Conservation (phyloP, 2,888 invertebrate species). For the Sclerodermus sp. region DNA sequence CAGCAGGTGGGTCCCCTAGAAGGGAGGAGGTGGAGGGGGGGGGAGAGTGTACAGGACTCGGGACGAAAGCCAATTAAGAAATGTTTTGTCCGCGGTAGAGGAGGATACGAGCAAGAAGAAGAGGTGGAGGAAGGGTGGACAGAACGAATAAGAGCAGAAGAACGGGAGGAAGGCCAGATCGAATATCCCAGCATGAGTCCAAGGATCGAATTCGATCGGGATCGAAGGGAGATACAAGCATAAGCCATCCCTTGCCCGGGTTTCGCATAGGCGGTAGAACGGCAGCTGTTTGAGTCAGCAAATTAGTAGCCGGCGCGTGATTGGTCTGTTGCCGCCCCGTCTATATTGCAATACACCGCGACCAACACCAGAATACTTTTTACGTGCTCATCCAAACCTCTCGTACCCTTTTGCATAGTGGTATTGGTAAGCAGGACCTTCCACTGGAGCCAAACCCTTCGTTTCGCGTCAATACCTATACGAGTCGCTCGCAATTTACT, state of each 20-base stretch:
- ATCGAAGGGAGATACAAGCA: slow-evolving; percentile 38
- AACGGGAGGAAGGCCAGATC: slow-evolving; percentile 35
- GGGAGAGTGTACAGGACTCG: slow-evolving; percentile 17
- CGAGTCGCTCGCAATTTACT: slow-evolving; percentile 49
- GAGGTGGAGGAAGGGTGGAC: slow-evolving; percentile 13
- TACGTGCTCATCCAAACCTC: slow-evolving; percentile 4
- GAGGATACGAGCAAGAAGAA: slow-evolving; percentile 17
- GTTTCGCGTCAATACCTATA: slow-evolving; percentile 18
- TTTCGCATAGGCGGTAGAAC: slow-evolving; percentile 54
- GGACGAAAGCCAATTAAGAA: slow-evolving; percentile 54
- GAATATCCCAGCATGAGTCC: slow-evolving; percentile 49
- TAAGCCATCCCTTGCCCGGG: slow-evolving; percentile 37
- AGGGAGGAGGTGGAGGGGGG: slow-evolving; percentile 23
- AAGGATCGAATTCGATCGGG: slow-evolving; percentile 42
- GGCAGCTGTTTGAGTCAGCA: slow-evolving; percentile 57
- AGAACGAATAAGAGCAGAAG: slow-evolving; percentile 33
- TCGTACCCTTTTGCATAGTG: slow-evolving; percentile 7
- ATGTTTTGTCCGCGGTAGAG: slow-evolving; percentile 53
- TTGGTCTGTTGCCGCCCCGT: slow-evolving; percentile 58
- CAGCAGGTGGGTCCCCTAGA: slow-evolving; percentile 23
- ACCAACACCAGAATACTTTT: slow-evolving; percentile 29
- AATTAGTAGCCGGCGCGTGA: slow-evolving; percentile 58
- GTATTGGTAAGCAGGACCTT: slow-evolving; percentile 14
- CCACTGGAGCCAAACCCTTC: slow-evolving; percentile 8
- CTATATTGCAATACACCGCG: slow-evolving; percentile 47